phyloP scores from a whole-genome alignment of 2,113 vertebrate species.

The Hemibagrus wyckioides region DNA sequence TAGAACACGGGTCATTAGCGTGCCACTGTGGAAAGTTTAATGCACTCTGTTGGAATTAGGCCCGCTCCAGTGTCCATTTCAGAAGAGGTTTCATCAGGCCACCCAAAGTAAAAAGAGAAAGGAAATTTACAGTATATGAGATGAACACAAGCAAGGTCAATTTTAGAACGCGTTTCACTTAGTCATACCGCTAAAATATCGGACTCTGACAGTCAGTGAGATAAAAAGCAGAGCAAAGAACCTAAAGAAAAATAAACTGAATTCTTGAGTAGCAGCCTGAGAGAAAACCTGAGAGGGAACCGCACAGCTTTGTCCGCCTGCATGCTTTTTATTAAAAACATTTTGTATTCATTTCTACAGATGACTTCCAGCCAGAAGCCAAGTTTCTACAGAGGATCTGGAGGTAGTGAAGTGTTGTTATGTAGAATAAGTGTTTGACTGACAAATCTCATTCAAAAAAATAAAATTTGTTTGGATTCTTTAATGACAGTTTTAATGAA shows the following conservation, averaged over 20 bases:
- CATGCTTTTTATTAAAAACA: conserved; percentile 47
- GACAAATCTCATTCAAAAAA: too few species aligned
- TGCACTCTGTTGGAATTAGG: neutral
- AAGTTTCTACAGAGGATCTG: conserved; percentile 47
- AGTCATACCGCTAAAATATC: neutral
- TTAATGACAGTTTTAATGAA: neutral
- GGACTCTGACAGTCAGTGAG: conserved; percentile 1
- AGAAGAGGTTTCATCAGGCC: neutral
- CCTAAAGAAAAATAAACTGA: neutral
- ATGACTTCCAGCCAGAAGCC: conserved; percentile 47
- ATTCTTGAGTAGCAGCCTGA: neutral
- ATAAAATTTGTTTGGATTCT: neutral
- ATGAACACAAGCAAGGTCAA: neutral
- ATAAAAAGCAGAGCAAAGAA: neutral
- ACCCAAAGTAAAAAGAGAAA: neutral
- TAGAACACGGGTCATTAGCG: neutral
- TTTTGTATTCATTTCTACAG: conserved; percentile 36
- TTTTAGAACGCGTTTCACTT: neutral
- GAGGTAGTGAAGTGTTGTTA: conserved; percentile 42
- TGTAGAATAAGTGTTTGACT: conserved; percentile 50
- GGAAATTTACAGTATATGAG: neutral
- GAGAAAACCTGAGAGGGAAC: neutral
- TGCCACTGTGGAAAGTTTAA: neutral
- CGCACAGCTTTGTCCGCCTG: neutral
- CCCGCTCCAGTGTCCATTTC: neutral